phyloP scores from a whole-genome alignment of 2,888 invertebrate species.

The Lasioglossum villosulum region DNA sequence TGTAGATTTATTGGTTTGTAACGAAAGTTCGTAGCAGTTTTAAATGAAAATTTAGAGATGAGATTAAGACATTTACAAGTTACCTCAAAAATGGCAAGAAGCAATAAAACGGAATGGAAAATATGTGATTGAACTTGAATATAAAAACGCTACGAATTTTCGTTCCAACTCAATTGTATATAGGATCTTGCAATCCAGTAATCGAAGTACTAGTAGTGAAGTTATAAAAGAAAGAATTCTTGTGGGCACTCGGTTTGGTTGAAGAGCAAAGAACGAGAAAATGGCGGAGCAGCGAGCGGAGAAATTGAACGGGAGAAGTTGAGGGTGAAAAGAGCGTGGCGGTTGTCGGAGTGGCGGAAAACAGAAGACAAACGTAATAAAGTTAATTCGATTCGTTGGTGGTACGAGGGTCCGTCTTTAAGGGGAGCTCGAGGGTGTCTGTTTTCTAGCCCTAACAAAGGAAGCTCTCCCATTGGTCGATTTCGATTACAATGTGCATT shows the following conservation, averaged over 20 bases:
- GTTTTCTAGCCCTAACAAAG: constrained; percentile 76
- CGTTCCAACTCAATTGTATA: background rate
- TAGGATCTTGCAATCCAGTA: background rate
- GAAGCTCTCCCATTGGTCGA: background rate
- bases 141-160: background rate
- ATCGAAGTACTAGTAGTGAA: background rate
- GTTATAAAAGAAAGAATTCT: background rate
- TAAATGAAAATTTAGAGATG: no score
- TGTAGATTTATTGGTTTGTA: no score
- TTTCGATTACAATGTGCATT: background rate
- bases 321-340: constrained; percentile 72
- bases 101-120: background rate
- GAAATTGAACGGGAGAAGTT: constrained; percentile 54
- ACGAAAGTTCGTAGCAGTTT: no score
- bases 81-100: no score
- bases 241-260: background rate
- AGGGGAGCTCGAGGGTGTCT: constrained; percentile 73
- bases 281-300: constrained; percentile 37
- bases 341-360: constrained; percentile 77
- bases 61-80: no score
- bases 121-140: background rate
- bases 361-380: constrained; percentile 83
- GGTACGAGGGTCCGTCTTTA: constrained; percentile 47
- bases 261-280: background rate
- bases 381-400: constrained; percentile 82